A percentile compares a stretch with the other conserved stretches of the same genome.
Conservation (phyloP, 2,888 invertebrate genomes). For the Acanthosoma haemorrhoidale region DNA sequence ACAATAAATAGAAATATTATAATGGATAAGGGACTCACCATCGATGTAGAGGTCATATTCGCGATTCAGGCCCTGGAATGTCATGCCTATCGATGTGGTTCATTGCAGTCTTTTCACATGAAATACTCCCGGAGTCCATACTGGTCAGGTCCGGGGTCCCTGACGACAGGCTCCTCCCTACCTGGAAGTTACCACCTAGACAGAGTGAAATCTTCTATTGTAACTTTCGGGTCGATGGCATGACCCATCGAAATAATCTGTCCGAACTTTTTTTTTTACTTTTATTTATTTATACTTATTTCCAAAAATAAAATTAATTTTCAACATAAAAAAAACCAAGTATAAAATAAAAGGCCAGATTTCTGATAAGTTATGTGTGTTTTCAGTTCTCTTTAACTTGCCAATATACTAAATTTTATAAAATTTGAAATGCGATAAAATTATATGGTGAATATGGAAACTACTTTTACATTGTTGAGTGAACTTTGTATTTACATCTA, state of each 20-base stretch:
- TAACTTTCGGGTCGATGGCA: conserved; percentile 12
- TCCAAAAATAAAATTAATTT: not conserved
- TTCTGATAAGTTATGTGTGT: too few species aligned
- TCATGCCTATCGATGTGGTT: conserved; percentile 33
- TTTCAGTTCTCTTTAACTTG: too few species aligned
- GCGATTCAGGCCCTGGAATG: conserved; percentile 42
- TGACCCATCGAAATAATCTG: conserved; percentile 12
- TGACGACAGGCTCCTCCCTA: conserved; percentile 37
- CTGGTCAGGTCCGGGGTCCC: conserved; percentile 40
- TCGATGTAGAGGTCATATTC: conserved; percentile 40
- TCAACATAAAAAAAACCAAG: not conserved
- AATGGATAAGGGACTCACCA: conserved; percentile 26
- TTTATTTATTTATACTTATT: too few species aligned
- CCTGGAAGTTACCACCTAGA: conserved; percentile 35
- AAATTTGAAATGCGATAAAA: too few species aligned
- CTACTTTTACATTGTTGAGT: too few species aligned
- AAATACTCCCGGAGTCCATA: conserved; percentile 37
- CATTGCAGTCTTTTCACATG: conserved; percentile 35
- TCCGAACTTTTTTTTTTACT: not conserved
- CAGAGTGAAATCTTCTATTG: conserved; percentile 29
- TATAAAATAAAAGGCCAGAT: not conserved
- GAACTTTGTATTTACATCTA: too few species aligned
- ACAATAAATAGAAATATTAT: not conserved
- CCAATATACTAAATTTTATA: too few species aligned
- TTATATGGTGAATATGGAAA: too few species aligned